Conservation (phyloP, 2,888 invertebrate species). For the Lasioglossum lativentre region DNA sequence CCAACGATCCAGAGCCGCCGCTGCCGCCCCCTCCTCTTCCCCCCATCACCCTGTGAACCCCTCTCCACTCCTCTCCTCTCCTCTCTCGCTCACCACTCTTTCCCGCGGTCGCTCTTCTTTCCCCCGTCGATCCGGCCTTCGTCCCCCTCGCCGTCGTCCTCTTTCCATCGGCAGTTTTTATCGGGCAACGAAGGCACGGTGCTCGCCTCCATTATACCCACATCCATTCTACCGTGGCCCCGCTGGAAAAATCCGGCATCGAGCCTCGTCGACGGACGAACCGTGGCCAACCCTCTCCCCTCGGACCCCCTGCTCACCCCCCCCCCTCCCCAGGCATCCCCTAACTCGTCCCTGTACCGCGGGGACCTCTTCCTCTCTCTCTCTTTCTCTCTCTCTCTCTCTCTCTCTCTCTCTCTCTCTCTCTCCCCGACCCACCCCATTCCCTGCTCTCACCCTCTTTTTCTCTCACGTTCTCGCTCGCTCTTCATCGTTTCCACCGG, state of each 20-base stretch:
- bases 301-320: conserved; percentile 5
- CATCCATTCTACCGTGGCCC: conserved; percentile 72
- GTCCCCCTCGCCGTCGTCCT: conserved; percentile 45
- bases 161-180: conserved; percentile 73
- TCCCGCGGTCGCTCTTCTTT: conserved; percentile 7
- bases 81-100: conserved; percentile 19
- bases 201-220: conserved; percentile 75
- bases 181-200: conserved; percentile 74
- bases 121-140: conserved; percentile 35
- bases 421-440: neutral
- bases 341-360: conserved; percentile 44
- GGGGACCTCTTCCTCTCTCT: conserved; percentile 29
- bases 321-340: conserved; percentile 27
- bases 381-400: conserved; percentile 27
- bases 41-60: neutral
- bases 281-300: conserved; percentile 29
- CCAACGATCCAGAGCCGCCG: conserved; percentile 55
- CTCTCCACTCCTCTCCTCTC: conserved; percentile 17
- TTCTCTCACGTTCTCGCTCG: neutral
- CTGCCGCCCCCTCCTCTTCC: conserved; percentile 20
- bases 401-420: conserved; percentile 31
- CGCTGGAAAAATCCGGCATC: conserved; percentile 72
- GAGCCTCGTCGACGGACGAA: conserved; percentile 65
- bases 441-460: neutral
- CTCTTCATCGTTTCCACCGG: conserved; percentile 12